Percentiles rank a stretch among this genome's conserved stretches.
Evolutionary conservation across 2,113 vertebrate genomes (phyloP).

Genomic region (Heliornis fulica): DNA sequence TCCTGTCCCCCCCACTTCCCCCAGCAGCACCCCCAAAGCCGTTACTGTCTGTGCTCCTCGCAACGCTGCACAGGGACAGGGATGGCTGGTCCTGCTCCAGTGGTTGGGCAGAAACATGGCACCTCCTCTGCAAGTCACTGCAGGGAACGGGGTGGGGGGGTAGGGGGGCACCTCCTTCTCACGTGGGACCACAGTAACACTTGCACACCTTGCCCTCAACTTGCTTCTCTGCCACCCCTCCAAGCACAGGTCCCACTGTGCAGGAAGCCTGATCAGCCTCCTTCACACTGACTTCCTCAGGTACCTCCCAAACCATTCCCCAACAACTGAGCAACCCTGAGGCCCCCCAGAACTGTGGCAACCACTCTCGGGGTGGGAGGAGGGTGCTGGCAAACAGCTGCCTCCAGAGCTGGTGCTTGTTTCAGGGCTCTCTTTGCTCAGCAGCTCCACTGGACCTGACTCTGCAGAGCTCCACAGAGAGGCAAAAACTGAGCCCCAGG

Average conservation of each 20-base stretch:
- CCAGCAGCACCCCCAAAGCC: not conserved
- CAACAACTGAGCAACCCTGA: not conserved
- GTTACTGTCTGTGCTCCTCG: not conserved
- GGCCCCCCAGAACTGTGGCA: not conserved
- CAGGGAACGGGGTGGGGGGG: not conserved
- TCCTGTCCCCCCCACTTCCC: not conserved
- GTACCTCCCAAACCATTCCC: not conserved
- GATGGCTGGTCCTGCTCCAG: not conserved
- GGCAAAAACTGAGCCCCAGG: not conserved
- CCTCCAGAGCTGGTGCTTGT: not conserved
- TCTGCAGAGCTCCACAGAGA: not conserved
- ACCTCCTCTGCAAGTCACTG: not conserved
- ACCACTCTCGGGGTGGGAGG: not conserved
- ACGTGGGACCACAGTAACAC: rapidly evolving
- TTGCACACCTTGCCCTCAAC: not conserved
- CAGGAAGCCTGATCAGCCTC: not conserved
- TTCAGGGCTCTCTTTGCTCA: not conserved
- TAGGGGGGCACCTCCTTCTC: not conserved
- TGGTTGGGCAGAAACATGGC: not conserved
- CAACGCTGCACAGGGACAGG: not conserved
- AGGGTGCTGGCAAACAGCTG: not conserved
- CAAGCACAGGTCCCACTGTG: not conserved
- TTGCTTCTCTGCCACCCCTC: not conserved
- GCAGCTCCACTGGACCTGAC: not conserved
- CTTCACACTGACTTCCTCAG: not conserved